A percentile compares a stretch with the other conserved stretches of the same genome.
These are phyloP conservation scores for Morelia viridis DNA, from an alignment of 2,797 vertebrate genomes.

Conservation along the genomic window DNA sequence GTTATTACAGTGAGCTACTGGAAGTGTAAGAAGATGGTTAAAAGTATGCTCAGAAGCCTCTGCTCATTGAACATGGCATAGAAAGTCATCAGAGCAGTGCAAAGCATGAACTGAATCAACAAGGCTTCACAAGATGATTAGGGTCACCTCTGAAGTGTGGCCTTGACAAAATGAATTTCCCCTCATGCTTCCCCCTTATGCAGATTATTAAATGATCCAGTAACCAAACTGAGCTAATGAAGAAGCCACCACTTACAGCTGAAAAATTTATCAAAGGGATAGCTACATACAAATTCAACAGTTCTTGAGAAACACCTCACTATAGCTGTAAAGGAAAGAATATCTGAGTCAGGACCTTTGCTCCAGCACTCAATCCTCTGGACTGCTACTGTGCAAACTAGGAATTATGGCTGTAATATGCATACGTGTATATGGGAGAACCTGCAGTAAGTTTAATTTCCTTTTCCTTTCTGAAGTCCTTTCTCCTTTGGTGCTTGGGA, in stretches of 20 bases:
- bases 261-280: background rate
- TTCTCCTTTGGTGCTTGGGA: background rate
- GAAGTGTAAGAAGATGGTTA: background rate
- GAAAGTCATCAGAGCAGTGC: background rate
- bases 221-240: background rate
- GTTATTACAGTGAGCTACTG: background rate
- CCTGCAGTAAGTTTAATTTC: background rate
- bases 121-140: background rate
- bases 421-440: background rate
- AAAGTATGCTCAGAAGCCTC: background rate
- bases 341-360: background rate
- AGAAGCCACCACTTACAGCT: background rate
- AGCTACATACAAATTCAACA: background rate
- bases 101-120: background rate
- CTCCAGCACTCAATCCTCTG: background rate
- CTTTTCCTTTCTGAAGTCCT: too few relatives aligned
- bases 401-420: background rate
- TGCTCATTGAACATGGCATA: background rate
- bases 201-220: background rate
- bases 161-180: background rate
- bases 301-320: background rate
- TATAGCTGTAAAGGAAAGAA: background rate
- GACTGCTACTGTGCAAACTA: background rate
- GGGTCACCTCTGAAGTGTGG: background rate
- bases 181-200: background rate